Percentiles rank a stretch among this genome's conserved stretches.
phyloP scores from a whole-genome alignment of 2,113 vertebrate genomes.

The Lagopus muta region DNA sequence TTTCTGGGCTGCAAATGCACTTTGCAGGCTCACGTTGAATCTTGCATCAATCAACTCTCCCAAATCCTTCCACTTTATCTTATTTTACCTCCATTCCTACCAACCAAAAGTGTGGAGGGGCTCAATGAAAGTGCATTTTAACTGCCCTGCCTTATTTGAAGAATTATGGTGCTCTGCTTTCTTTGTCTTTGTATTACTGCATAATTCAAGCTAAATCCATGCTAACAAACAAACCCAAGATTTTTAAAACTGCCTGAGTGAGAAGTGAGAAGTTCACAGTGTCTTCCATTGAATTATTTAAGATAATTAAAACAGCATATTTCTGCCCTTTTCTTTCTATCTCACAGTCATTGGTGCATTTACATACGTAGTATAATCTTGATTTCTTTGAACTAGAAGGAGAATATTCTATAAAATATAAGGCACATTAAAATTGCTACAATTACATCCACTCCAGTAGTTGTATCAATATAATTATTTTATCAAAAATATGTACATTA shows the following conservation, averaged over 20 bases:
- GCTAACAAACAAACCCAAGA: background rate
- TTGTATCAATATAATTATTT: background rate
- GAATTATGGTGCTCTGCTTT: background rate
- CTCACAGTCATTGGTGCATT: background rate
- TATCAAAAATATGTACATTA: background rate
- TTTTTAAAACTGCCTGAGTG: background rate
- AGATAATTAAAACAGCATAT: background rate
- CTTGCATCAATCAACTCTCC: too few species aligned
- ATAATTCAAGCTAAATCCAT: background rate
- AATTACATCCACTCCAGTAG: background rate
- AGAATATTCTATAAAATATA: background rate
- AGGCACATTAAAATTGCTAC: background rate
- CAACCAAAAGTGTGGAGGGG: background rate
- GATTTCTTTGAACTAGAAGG: background rate
- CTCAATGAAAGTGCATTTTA: background rate
- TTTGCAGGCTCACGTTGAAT: too few species aligned
- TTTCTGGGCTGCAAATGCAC: too few species aligned
- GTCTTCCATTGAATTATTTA: background rate
- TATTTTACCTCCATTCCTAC: background rate
- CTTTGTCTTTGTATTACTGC: background rate
- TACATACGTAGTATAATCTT: background rate
- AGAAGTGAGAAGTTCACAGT: slow-evolving; percentile 1
- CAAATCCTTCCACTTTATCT: background rate
- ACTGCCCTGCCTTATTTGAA: background rate
- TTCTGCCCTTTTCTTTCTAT: background rate